Evolutionary conservation across 2,113 vertebrate genomes (phyloP).

Genomic region (Australoheros scitulus): DNA sequence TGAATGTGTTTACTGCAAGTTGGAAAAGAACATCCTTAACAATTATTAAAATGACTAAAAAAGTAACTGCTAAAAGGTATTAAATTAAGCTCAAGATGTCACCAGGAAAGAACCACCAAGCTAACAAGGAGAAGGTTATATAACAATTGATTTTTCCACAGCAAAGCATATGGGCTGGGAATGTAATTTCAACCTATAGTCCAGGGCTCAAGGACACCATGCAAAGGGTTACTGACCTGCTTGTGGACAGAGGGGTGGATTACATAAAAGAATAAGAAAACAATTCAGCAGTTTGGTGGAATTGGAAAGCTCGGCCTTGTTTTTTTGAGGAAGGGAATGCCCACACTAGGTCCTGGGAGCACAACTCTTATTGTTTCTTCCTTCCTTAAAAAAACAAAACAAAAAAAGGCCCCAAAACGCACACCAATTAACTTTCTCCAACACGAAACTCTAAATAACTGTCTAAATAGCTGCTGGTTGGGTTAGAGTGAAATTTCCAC

Average conservation of each 20-base stretch:
- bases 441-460: too few species aligned
- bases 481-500: neutral
- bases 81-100: neutral
- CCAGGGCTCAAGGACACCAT: neutral
- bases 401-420: neutral
- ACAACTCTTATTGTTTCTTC: neutral
- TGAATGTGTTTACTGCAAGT: too few species aligned
- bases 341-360: neutral
- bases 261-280: neutral
- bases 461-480: neutral
- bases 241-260: neutral
- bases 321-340: neutral
- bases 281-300: neutral
- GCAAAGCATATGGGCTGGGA: neutral
- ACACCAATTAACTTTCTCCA: too few species aligned
- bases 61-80: neutral
- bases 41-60: neutral
- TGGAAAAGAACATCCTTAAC: too few species aligned
- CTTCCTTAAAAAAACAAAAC: neutral
- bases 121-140: neutral
- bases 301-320: neutral
- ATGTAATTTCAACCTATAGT: neutral
- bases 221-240: neutral
- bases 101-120: neutral
- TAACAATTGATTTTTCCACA: neutral